phyloP scores from a whole-genome alignment of 2,113 vertebrate species.

The Pterophyllum scalare region DNA sequence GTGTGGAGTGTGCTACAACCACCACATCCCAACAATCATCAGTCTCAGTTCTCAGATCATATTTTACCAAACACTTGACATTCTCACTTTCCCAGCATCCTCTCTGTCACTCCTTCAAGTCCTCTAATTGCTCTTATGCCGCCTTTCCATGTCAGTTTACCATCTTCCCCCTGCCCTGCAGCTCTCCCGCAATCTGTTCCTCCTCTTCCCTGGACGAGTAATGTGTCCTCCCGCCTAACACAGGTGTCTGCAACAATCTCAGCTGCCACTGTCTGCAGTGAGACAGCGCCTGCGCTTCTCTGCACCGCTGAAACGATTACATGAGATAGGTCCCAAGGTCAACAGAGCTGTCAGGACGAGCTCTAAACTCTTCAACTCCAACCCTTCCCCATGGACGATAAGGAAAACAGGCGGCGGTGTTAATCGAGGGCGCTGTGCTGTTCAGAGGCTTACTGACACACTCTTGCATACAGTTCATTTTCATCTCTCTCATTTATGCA shows the following conservation, averaged over 20 bases:
- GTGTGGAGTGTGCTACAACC: not conserved
- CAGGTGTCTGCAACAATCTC: slow-evolving; percentile 58
- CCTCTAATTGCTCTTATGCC: slow-evolving; percentile 7
- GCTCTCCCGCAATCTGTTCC: slow-evolving; percentile 37
- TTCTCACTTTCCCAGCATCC: slow-evolving; percentile 13
- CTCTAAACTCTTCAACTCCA: slow-evolving; percentile 34
- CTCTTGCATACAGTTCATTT: slow-evolving; percentile 33
- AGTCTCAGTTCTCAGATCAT: not conserved
- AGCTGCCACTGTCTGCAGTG: slow-evolving; percentile 25
- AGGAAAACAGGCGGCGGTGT: slow-evolving; percentile 39
- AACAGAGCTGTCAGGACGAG: slow-evolving; percentile 49
- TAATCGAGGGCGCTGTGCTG: slow-evolving; percentile 9
- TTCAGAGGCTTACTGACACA: not conserved
- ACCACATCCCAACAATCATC: slow-evolving; percentile 2
- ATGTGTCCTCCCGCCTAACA: slow-evolving; percentile 30
- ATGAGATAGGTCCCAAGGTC: slow-evolving; percentile 59
- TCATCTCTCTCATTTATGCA: slow-evolving; percentile 20
- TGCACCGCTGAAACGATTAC: slow-evolving; percentile 16
- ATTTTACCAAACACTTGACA: slow-evolving; percentile 15
- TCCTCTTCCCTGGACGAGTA: slow-evolving; percentile 7
- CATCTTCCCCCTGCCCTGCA: slow-evolving; percentile 12
- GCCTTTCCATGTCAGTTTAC: slow-evolving; percentile 4
- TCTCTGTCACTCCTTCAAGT: slow-evolving; percentile 17
- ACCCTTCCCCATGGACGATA: slow-evolving; percentile 1
- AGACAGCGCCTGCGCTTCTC: not conserved